Conservation (phyloP, 1,140 invertebrate genomes). For the Tyrophagus putrescentiae region DNA sequence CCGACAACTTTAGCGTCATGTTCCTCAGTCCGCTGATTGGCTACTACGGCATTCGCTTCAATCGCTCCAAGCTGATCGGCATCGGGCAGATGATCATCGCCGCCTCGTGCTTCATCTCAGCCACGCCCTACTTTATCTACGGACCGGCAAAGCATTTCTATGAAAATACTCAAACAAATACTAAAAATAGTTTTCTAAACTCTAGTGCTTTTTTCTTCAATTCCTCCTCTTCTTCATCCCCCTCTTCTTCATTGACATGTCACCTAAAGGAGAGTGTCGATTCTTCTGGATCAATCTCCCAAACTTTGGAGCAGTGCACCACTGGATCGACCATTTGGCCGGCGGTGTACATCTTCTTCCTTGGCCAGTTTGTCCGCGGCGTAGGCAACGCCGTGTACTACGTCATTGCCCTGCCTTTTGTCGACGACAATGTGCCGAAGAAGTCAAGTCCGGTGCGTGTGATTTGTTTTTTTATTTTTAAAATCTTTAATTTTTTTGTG, state of each 20-base stretch:
- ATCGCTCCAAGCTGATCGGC: slow-evolving; percentile 52
- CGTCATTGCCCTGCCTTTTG: slow-evolving; percentile 28
- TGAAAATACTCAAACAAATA: background rate
- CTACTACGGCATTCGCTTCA: slow-evolving; percentile 48
- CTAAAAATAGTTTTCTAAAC: background rate
- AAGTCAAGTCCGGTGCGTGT: slow-evolving; percentile 29
- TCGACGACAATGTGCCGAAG: slow-evolving; percentile 32
- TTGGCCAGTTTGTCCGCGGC: slow-evolving; percentile 24
- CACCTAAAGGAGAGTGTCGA: too few species aligned
- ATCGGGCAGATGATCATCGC: slow-evolving; percentile 40
- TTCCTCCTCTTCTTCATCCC: too few species aligned
- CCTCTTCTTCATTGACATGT: too few species aligned
- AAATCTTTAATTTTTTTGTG: too few species aligned
- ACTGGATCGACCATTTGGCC: slow-evolving; percentile 16
- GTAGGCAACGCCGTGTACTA: slow-evolving; percentile 26
- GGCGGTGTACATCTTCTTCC: slow-evolving; percentile 20
- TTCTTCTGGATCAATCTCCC: too few species aligned
- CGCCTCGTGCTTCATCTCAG: slow-evolving; percentile 33
- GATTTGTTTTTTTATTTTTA: too few species aligned
- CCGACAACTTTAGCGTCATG: slow-evolving; percentile 25
- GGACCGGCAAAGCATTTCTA: slow-evolving; percentile 35
- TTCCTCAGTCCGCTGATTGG: slow-evolving; percentile 36
- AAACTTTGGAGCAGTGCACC: background rate
- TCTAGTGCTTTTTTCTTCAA: too few species aligned
- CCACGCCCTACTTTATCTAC: slow-evolving; percentile 50